Evolutionary conservation across 2,113 vertebrate genomes (phyloP), one percentile per base, ranked within the genome.

Genomic region (Nesoenas mayeri): DNA sequence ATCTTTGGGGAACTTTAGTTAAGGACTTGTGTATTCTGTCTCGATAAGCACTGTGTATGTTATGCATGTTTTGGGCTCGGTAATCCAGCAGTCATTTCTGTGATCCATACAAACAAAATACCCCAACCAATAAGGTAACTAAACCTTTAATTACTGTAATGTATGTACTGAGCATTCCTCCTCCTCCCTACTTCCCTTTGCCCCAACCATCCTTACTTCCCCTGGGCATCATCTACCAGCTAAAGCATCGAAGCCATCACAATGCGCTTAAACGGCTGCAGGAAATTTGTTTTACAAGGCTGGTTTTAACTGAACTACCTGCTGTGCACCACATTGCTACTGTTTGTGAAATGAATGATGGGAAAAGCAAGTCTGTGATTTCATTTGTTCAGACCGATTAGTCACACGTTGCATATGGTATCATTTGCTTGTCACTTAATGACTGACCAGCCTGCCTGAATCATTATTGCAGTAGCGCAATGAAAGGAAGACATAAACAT

Each of bases 351-450:
- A 97, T 98, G 98, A 98, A 98, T 98, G 98, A 98, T 98, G 98
- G 98, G 97, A 97, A 93, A 95, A 95, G 98, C 98, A 97, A 98
- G 98, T 98, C 99, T 98, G 98, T 98, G 99, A 99, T 99, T 99
- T 99, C 99, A 98, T 99, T 98, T 98, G 98, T 98, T 98, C 98
- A 98, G 98, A 98, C 96, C 97, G 97, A 98, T 98, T 98, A 98
- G 98, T 98, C 98, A 97, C 98, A 97, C 97, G 57, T 97, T 98
- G 97, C 98, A 98, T 98, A 99, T 98, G 98, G 98, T 99, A 99
- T 99, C 98, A 99, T 99, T 99, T 99, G 98, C 98, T 98, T 98
- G 99, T 99, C 99, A 98, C 98, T 98, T 99, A 99, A 99, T 99
- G 98, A 99, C 98, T 98, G 98, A 98, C 99, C 99, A 98, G 98